Evolutionary conservation across 2,797 vertebrate species (phyloP), one percentile per base, ranked within the genome.

Genomic region (Pangasius djambal): DNA sequence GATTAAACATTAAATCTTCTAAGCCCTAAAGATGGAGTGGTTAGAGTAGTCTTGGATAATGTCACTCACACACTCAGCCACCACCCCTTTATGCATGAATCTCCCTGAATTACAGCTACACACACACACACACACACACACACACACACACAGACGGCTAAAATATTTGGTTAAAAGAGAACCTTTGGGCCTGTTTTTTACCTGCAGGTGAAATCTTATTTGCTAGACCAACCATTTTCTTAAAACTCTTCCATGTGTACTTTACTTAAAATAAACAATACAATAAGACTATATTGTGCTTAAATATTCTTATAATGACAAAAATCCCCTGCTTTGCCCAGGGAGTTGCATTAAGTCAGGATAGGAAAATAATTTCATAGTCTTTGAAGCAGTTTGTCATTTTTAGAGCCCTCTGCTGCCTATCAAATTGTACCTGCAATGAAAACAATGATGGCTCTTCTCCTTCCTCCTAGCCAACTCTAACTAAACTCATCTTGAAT

Each of bases 1-100:
- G 91, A 94, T 94, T 93, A 94, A 94, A 95, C 91, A 93, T 95
- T 94, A 92, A 94, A 93, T 88, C 91, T 85, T 79, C 52, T 91
- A 89, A 89, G 89, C 55, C 86, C 18, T 70, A 84, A 79, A 88
- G 86, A 88, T 91, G 88, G 84, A 75, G 85, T 81, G 37, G 85
- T 79, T 90, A 86, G 83, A 16, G 86, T 88, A 63, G 88, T 84
- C 67, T 91, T 83, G 61, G 92, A 90, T 89, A 87, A 89, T 89
- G 87, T 92, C 89, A 91, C 88, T 81, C 85, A 88, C 59, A 89
- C 88, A 82, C 63, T 85, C 87, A 87, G 82, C 83, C 59, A 89
- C 69, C 88, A 83, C 78, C 82, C 59, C 69, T 65, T 69, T 69
- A 70, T 85, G 83, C 83, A 69, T 85, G 37, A 86, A 74, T 55